phyloP scores from a whole-genome alignment of 2,888 invertebrate species.

The Eupithecia tripunctaria region DNA sequence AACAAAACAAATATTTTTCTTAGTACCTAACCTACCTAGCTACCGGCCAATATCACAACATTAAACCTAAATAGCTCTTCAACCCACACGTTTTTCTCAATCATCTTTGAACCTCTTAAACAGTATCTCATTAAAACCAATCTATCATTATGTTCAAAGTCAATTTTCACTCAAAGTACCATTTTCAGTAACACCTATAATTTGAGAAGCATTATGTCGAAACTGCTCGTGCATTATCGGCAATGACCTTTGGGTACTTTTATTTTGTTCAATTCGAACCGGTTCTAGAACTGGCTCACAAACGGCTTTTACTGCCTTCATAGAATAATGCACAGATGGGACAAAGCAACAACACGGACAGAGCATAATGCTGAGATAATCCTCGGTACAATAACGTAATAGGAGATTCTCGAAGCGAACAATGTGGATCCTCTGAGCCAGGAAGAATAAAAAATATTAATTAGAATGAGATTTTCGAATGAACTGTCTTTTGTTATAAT shows the following conservation, averaged over 20 bases:
- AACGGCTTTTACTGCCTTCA: slow-evolving; percentile 44
- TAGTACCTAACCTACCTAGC: no score
- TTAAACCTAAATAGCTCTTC: slow-evolving; percentile 16
- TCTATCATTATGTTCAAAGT: slow-evolving; percentile 43
- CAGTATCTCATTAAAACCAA: slow-evolving; percentile 40
- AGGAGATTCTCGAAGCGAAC: slow-evolving; percentile 16
- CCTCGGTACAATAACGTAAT: slow-evolving; percentile 22
- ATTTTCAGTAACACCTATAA: slow-evolving; percentile 46
- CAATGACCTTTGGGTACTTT: slow-evolving; percentile 59
- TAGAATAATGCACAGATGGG: slow-evolving; percentile 41
- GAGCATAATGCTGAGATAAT: slow-evolving; percentile 38
- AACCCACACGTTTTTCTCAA: slow-evolving; percentile 19
- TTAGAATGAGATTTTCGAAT: neutral
- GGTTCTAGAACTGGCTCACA: slow-evolving; percentile 46
- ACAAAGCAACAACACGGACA: slow-evolving; percentile 26
- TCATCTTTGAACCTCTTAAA: slow-evolving; percentile 26
- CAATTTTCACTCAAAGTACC: slow-evolving; percentile 44
- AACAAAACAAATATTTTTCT: neutral
- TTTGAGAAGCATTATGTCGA: slow-evolving; percentile 46
- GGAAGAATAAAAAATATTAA: slow-evolving; percentile 15
- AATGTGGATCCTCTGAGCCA: slow-evolving; percentile 13
- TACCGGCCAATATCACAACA: neutral
- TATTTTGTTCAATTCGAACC: slow-evolving; percentile 53
- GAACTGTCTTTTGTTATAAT: slow-evolving; percentile 6
- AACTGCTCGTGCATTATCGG: slow-evolving; percentile 53